A percentile compares a stretch with the other conserved stretches of the same genome.
These are phyloP conservation scores for Centropristis striata DNA, from an alignment of 2,113 vertebrate species.

Conservation along the genomic window DNA sequence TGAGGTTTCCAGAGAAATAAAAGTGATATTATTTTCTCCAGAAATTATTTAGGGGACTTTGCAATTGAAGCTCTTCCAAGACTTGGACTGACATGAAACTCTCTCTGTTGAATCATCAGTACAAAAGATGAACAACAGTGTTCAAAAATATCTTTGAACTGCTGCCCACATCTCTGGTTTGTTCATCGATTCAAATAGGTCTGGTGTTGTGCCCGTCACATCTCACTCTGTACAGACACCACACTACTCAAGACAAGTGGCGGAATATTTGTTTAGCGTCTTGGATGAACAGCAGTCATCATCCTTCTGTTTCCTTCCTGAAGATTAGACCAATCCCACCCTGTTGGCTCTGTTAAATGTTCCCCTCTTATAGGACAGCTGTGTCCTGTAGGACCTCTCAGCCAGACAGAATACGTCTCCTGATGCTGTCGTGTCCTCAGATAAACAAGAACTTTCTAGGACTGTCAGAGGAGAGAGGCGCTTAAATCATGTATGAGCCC, in stretches of 20 bases:
- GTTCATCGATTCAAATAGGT: too few species aligned
- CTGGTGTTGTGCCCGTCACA: too few species aligned
- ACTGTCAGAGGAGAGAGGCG: not conserved
- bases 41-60: not conserved
- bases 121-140: too few species aligned
- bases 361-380: too few species aligned
- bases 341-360: not conserved
- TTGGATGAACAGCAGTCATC: too few species aligned
- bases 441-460: constrained; percentile 11
- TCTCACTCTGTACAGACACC: too few species aligned
- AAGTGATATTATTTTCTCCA: too few species aligned
- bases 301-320: not conserved
- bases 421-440: constrained; percentile 1
- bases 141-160: too few species aligned
- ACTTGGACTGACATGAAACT: not conserved
- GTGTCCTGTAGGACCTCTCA: too few species aligned
- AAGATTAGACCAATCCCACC: not conserved
- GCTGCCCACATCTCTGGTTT: too few species aligned
- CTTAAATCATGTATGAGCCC: constrained; percentile 45
- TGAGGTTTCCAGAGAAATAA: not conserved
- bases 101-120: not conserved
- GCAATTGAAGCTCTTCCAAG: not conserved
- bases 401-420: not conserved
- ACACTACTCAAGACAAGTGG: too few species aligned
- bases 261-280: too few species aligned